phyloP scores from a whole-genome alignment of 2,797 vertebrate species.

The Pipistrellus nathusii region DNA sequence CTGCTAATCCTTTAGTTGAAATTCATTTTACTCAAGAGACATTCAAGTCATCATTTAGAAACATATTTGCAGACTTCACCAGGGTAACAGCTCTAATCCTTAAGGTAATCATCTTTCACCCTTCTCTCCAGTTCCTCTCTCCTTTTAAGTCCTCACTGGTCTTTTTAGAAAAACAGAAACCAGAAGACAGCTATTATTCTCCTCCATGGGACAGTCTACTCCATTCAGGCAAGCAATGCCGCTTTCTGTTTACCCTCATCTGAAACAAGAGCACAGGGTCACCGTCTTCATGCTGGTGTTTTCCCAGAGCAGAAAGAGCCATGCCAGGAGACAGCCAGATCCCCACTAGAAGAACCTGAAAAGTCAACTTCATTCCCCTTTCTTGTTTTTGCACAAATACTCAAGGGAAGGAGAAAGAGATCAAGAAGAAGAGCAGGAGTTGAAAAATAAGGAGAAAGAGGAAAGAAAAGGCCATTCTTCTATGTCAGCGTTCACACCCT shows the following conservation, averaged over 20 bases:
- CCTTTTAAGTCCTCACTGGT: conserved; percentile 87
- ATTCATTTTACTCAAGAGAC: conserved; percentile 88
- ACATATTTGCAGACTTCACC: conserved; percentile 90
- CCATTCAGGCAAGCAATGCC: conserved; percentile 87
- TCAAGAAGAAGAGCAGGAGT: neutral
- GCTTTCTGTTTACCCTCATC: conserved; percentile 88
- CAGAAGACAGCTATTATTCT: conserved; percentile 89
- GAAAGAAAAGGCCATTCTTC: conserved; percentile 67
- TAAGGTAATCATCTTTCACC: conserved; percentile 89
- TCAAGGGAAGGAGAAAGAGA: neutral
- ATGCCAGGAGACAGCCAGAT: conserved; percentile 73
- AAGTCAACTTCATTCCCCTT: conserved; percentile 79
- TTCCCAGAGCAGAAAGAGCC: conserved; percentile 84
- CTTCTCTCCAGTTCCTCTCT: conserved; percentile 84
- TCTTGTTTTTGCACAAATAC: conserved; percentile 82
- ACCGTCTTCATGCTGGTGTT: conserved; percentile 83
- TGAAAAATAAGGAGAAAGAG: neutral
- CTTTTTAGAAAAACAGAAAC: conserved; percentile 86
- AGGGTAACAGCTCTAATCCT: conserved; percentile 89
- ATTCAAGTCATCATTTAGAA: conserved; percentile 88
- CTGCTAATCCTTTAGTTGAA: conserved; percentile 79
- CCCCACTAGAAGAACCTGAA: conserved; percentile 81
- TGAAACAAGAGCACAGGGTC: conserved; percentile 85
- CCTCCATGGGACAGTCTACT: conserved; percentile 88
- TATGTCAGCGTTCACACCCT: conserved; percentile 73